Base-by-base conservation (phyloP, 2,888 invertebrate species). In the Camptogramma bilineatum region DNA sequence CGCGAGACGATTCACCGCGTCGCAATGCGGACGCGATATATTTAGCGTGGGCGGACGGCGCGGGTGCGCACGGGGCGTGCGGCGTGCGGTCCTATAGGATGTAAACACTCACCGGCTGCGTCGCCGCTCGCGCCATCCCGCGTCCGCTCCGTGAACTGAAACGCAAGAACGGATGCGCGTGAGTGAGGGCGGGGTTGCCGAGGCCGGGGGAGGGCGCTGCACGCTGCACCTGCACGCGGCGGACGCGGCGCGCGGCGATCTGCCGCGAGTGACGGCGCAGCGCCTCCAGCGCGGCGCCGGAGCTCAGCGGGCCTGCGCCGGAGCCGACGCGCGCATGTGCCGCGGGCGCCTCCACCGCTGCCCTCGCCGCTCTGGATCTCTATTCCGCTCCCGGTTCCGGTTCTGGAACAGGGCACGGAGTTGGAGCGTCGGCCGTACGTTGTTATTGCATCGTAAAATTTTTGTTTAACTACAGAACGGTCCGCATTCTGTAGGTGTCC, bases 261-360 rank as follows among this genome's bases (percentile, higher is more conserved):
- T 96, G 96, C 94, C 96, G 95, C 93, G 97, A 96, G 93, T 96
- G 96, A 84, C 95, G 96, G 90, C 96, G 95, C 94, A 97, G 94
- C 90, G 96, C 96, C 96, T 97, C 96, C 96, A 94, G 91, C 81
- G 82, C 86, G 87, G 70, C 10, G 95, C 87, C 95, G 94, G 94
- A 94, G 95, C 88, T 96, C 96, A 94, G 96, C 96, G 92, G 97
- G 96, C 93, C 96, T 96, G 94, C 96, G 62, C 54, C 66, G 64
- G 68, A 57, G 58, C 60, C 57, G 51, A 58, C 54, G 51, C 61
- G 52, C 57, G 58, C 68, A 44, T 55, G 42, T 19, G 60, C 50
- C 56, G 51, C 48, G 56, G 34, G 88, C 79, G 79, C 84, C 85
- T 63, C 56, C 57, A 50, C 64, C 62, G 46, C 72, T 21, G 31